phyloP scores from a whole-genome alignment of 2,797 vertebrate species.

The Manis javanica region DNA sequence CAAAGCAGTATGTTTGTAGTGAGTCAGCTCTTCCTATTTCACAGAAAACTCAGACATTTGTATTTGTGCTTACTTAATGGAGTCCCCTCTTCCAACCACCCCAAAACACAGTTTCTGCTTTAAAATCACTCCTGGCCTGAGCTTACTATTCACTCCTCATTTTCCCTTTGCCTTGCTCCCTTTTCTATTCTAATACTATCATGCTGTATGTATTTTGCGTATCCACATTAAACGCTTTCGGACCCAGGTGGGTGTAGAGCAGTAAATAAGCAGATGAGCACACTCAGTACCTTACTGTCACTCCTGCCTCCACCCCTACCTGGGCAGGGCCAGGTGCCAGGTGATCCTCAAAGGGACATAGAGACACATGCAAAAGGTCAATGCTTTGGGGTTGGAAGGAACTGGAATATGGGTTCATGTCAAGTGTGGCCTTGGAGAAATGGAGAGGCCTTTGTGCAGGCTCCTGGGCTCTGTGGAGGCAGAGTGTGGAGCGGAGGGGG shows the following conservation, averaged over 20 bases:
- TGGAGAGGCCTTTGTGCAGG: not conserved
- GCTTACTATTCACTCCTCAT: not conserved
- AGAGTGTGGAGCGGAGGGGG: too few species aligned
- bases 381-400: not conserved
- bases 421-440: not conserved
- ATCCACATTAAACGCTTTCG: not conserved
- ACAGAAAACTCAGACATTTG: not conserved
- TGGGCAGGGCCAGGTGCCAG: rapidly evolving
- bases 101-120: not conserved
- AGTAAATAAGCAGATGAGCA: not conserved
- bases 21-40: not conserved
- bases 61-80: not conserved
- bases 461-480: not conserved
- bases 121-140: not conserved
- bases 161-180: not conserved
- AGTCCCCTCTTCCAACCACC: not conserved
- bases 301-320: too few species aligned
- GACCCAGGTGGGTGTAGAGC: not conserved
- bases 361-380: not conserved
- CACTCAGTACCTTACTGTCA: not conserved
- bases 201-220: constrained; percentile 34
- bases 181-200: constrained; percentile 39
- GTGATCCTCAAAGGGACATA: not conserved
- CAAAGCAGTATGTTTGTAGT: not conserved
- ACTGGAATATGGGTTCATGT: not conserved